Percentiles rank a stretch among this genome's conserved stretches.
Evolutionary conservation across 2,797 vertebrate species (phyloP).

Genomic region (Danio choprae): DNA sequence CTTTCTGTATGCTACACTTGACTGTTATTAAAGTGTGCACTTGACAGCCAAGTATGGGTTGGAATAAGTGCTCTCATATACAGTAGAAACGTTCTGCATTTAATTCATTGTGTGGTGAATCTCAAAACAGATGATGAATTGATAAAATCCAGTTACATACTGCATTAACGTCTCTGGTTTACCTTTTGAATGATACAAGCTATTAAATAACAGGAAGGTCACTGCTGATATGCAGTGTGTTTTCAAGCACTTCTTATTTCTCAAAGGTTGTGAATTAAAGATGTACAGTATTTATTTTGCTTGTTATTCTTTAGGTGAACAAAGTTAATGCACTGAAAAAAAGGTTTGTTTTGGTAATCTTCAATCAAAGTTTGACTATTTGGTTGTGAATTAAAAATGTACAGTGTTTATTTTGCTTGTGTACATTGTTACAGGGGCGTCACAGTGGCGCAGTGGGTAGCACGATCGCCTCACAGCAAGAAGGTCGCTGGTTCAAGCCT

Average conservation of each 20-base stretch:
- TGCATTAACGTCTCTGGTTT: neutral
- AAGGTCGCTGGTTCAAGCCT: too few relatives aligned
- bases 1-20: constrained; percentile 19
- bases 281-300: too few relatives aligned
- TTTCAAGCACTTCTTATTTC: neutral
- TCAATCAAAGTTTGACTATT: too few relatives aligned
- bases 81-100: constrained; percentile 16
- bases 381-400: too few relatives aligned
- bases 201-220: neutral
- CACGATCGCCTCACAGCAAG: too few relatives aligned
- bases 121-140: constrained; percentile 2
- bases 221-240: neutral
- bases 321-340: too few relatives aligned
- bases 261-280: too few relatives aligned
- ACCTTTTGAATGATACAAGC: neutral
- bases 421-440: too few relatives aligned
- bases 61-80: neutral
- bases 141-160: neutral
- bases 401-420: too few relatives aligned
- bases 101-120: neutral
- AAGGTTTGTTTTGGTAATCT: too few relatives aligned
- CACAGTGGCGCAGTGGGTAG: too few relatives aligned
- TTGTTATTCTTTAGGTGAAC: too few relatives aligned
- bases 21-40: constrained; percentile 29
- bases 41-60: constrained; percentile 35